These are phyloP conservation scores for Poeciliopsis occidentalis DNA, from an alignment of 2,113 vertebrate species.

Conservation along the genomic window DNA sequence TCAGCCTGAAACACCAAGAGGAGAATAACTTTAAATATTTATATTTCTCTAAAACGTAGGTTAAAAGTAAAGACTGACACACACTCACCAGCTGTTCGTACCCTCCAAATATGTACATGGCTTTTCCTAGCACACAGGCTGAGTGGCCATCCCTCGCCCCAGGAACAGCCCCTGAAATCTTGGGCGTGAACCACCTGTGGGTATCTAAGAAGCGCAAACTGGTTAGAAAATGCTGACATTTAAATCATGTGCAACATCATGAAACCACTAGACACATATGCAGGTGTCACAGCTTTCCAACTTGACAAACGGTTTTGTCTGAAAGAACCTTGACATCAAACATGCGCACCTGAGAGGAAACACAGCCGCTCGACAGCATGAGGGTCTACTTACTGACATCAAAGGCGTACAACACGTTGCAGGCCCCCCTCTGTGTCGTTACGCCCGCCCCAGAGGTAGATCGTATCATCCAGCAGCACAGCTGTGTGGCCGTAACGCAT, in stretches of 20 bases:
- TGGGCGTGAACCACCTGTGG: conserved; percentile 93
- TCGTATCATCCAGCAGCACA: conserved; percentile 92
- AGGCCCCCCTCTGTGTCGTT: conserved; percentile 98
- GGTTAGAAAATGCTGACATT: conserved; percentile 14
- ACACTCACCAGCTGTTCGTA: conserved; percentile 95
- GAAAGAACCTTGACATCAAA: conserved; percentile 15
- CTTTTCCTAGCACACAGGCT: conserved; percentile 90
- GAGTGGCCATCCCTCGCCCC: conserved; percentile 97
- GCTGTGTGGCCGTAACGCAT: conserved; percentile 99
- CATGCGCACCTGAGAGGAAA: conserved; percentile 40
- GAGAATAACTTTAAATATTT: conserved; percentile 12
- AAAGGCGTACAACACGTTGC: conserved; percentile 98
- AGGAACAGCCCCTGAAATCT: conserved; percentile 90
- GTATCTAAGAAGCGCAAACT: conserved; percentile 78
- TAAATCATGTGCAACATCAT: neutral
- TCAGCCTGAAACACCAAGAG: conserved; percentile 85
- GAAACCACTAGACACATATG: conserved; percentile 14
- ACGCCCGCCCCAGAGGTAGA: conserved; percentile 97
- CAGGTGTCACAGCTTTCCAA: conserved; percentile 28
- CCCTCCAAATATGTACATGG: conserved; percentile 98
- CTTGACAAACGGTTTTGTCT: conserved; percentile 8
- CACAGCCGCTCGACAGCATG: conserved; percentile 4
- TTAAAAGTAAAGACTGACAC: neutral
- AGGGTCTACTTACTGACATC: conserved; percentile 91
- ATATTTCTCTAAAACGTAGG: neutral